Evolutionary conservation across 2,888 invertebrate genomes (phyloP).

Genomic region (Cartodere bifasciata): DNA sequence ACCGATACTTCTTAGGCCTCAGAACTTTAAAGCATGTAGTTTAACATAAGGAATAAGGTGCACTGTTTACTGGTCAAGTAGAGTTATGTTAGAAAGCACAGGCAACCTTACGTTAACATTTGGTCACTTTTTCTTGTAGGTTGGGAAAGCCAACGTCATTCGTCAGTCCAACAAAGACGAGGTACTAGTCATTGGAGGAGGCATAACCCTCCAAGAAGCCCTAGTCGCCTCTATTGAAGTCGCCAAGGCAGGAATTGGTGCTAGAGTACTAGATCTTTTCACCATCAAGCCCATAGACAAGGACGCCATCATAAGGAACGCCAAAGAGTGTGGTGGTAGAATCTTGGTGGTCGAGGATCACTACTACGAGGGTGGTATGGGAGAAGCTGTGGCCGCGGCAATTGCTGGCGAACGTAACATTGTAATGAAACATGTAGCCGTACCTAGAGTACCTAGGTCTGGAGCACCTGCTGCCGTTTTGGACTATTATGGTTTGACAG

Average conservation of each 20-base stretch:
- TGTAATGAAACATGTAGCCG: slow-evolving; percentile 62
- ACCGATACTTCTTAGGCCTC: too few relatives aligned
- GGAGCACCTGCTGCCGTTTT: slow-evolving; percentile 75
- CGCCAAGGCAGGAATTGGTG: slow-evolving; percentile 49
- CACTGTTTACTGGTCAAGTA: too few relatives aligned
- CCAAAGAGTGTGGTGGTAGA: slow-evolving; percentile 58
- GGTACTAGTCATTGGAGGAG: slow-evolving; percentile 77
- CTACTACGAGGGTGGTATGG: slow-evolving; percentile 86
- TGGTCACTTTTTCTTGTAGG: slow-evolving; percentile 24
- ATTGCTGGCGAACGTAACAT: slow-evolving; percentile 56
- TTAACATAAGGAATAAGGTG: too few relatives aligned
- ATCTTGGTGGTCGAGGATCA: slow-evolving; percentile 93
- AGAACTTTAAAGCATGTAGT: too few relatives aligned
- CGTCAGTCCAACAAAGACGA: slow-evolving; percentile 58
- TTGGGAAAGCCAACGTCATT: slow-evolving; percentile 66
- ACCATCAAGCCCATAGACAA: slow-evolving; percentile 88
- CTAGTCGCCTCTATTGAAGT: slow-evolving; percentile 66
- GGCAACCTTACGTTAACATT: too few relatives aligned
- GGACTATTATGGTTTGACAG: slow-evolving; percentile 70
- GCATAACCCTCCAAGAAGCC: slow-evolving; percentile 82
- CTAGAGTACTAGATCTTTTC: slow-evolving; percentile 83
- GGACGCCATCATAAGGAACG: slow-evolving; percentile 56
- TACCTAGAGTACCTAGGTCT: slow-evolving; percentile 73
- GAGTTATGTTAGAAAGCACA: too few relatives aligned
- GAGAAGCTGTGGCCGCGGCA: slow-evolving; percentile 80